Percentiles rank a stretch among this genome's conserved stretches.
Evolutionary conservation across 2,888 invertebrate genomes (phyloP).

Genomic region (Helobdella robusta): DNA sequence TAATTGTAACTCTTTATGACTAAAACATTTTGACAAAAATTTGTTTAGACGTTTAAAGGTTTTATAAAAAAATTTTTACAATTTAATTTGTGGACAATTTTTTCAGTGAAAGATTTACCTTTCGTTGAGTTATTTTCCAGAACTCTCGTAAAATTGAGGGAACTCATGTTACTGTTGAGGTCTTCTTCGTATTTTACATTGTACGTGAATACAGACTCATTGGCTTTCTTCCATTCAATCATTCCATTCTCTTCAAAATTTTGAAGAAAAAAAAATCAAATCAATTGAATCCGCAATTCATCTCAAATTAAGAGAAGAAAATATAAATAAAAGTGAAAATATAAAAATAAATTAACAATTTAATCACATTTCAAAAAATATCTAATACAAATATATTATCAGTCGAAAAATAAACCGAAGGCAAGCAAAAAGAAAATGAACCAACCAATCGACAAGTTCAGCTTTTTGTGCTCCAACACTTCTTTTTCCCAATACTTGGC

Average conservation of each 20-base stretch:
- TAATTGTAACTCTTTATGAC: not conserved
- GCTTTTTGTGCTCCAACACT: not conserved
- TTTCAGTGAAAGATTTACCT: slow-evolving; percentile 3
- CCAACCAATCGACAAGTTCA: not conserved
- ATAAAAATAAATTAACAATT: not conserved
- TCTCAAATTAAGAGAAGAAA: too few species aligned
- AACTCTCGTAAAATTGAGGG: slow-evolving; percentile 17
- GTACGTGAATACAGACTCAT: slow-evolving; percentile 6
- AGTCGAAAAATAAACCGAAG: too few species aligned
- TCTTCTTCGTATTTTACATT: not conserved
- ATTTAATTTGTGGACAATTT: not conserved
- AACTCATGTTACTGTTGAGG: not conserved
- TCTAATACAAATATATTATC: not conserved
- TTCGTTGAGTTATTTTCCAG: slow-evolving; percentile 23
- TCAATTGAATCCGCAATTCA: too few species aligned
- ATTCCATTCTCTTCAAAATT: slow-evolving; percentile 3
- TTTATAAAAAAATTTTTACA: not conserved
- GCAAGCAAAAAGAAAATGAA: not conserved
- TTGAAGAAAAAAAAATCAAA: too few species aligned
- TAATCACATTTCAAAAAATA: not conserved
- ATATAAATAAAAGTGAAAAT: not conserved
- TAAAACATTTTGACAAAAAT: not conserved
- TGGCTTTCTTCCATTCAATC: not conserved
- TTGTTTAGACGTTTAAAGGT: not conserved
- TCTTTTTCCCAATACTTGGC: slow-evolving; percentile 26